Evolutionary conservation across 2,113 vertebrate species (phyloP).

Genomic region (Atherinomorus stipes): DNA sequence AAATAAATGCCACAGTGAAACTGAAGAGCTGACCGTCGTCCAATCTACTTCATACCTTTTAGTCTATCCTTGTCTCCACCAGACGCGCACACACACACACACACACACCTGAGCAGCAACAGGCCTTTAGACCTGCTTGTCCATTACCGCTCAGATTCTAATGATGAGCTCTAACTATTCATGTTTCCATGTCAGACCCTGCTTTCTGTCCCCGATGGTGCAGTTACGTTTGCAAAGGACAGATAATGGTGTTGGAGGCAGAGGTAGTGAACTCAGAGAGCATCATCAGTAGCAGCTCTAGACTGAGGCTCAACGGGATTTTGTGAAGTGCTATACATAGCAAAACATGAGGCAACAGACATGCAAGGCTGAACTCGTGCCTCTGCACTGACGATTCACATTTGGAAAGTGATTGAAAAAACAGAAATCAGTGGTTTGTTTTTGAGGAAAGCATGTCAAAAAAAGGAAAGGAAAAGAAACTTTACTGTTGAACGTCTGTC

Average conservation of each 20-base stretch:
- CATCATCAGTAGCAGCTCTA: slow-evolving; percentile 34
- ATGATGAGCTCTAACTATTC: slow-evolving; percentile 28
- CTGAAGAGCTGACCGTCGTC: slow-evolving; percentile 38
- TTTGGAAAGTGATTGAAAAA: slow-evolving; percentile 5
- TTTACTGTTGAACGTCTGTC: neutral
- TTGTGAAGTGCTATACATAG: slow-evolving; percentile 65
- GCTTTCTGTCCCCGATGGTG: slow-evolving; percentile 39
- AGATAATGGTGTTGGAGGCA: slow-evolving; percentile 45
- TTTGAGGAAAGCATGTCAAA: no score
- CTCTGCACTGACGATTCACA: slow-evolving; percentile 3
- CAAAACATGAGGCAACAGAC: slow-evolving; percentile 58
- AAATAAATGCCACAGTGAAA: slow-evolving; percentile 53
- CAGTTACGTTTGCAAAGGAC: slow-evolving; percentile 33
- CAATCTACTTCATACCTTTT: slow-evolving; percentile 37
- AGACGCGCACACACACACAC: neutral
- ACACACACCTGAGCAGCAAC: slow-evolving; percentile 6
- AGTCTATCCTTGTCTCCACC: neutral
- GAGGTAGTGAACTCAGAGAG: slow-evolving; percentile 37
- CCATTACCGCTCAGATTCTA: slow-evolving; percentile 35
- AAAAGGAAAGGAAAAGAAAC: neutral
- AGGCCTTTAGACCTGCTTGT: slow-evolving; percentile 17
- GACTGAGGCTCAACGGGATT: slow-evolving; percentile 50
- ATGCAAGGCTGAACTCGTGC: slow-evolving; percentile 35
- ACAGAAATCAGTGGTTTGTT: no score
- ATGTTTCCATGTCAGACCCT: slow-evolving; percentile 1